Base-by-base conservation (phyloP, 1,140 invertebrate genomes). In the Lordiphosa clarofinis region DNA sequence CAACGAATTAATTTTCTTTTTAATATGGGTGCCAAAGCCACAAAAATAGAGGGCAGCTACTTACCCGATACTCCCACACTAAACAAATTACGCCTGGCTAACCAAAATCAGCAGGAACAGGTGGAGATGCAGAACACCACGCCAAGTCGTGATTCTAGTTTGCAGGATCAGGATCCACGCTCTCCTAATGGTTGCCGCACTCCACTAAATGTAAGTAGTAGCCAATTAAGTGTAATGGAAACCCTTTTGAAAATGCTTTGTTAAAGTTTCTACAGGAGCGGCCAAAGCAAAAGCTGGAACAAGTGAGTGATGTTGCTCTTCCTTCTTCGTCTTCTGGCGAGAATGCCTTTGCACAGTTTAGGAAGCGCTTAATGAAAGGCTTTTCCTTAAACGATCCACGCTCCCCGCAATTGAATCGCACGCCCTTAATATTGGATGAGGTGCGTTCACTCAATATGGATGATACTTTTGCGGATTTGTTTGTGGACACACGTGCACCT, bases 351-450 rank as follows among this genome's bases (percentile, higher is more conserved):
- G 47, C 61, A 0, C 54, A 59, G 44, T 44, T 87, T 39, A 78
- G 82, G 11, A 87, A 82, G 43, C 68, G 87, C 1, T 39, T 88
- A 9, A 48, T 88, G 0, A 87, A 86, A 33, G 87, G 87, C 0
- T 88, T 88, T 28, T 42, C 86, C 0, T 57, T 81, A 0, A 86
- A 67, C 7, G 90, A 91, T 86, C 90, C 90, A 0, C 78, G 90
- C 4, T 91, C 90, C 2, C 90, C 90, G 0, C 87, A 90, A 50
- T 61, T 90, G 19, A 87, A 87, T 63, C 84, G 90, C 43, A 90
- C 90, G 3, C 90, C 90, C 0, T 66, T 90, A 11, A 58, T 90
- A n/a, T 60, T 90, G 9, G 75, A 88, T 37, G 86, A 87, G 21
- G 71, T 89, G 15, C 79, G 86, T 8, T 82, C 86, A 0, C 50